Percentiles rank a stretch among this genome's conserved stretches.
Evolutionary conservation across 2,888 invertebrate genomes (phyloP).

Genomic region (Sarcophaga caerulescens): DNA sequence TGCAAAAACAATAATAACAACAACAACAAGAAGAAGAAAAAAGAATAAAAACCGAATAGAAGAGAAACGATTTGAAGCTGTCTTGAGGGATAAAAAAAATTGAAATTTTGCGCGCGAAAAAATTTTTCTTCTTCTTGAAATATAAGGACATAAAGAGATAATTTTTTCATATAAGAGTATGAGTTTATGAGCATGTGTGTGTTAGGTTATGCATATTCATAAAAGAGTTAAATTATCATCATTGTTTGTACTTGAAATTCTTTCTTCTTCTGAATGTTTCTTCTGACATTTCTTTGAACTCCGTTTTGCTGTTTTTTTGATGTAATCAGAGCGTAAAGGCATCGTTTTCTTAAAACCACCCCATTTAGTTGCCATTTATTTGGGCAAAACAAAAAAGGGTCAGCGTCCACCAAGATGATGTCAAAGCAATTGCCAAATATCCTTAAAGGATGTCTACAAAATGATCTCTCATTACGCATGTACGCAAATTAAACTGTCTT

Average conservation of each 20-base stretch:
- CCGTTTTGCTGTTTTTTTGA: too few relatives aligned
- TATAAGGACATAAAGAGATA: conserved; percentile 34
- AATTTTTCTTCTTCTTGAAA: neutral
- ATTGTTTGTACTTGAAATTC: too few relatives aligned
- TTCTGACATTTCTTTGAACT: neutral
- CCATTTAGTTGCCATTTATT: conserved; percentile 44
- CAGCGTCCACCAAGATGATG: conserved; percentile 50
- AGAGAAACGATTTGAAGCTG: conserved; percentile 38
- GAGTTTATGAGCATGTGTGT: neutral
- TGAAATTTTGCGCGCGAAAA: conserved; percentile 61
- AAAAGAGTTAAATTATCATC: conserved; percentile 9
- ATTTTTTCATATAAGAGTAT: neutral
- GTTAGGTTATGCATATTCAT: conserved; percentile 53
- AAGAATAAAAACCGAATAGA: conserved; percentile 40
- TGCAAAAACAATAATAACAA: conserved; percentile 37
- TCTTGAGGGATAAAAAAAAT: conserved; percentile 15
- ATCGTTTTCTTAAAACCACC: conserved; percentile 27
- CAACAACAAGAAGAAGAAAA: too few relatives aligned
- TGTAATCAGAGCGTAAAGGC: neutral
- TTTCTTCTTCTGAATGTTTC: too few relatives aligned
- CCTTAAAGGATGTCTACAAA: conserved; percentile 22
- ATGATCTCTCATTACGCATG: conserved; percentile 44
- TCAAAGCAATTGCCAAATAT: neutral
- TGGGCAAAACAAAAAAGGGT: conserved; percentile 50
- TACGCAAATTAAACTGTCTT: conserved; percentile 42